Base-by-base conservation (phyloP, 2,888 invertebrate species). In the Hirtodrosophila cameraria region DNA sequence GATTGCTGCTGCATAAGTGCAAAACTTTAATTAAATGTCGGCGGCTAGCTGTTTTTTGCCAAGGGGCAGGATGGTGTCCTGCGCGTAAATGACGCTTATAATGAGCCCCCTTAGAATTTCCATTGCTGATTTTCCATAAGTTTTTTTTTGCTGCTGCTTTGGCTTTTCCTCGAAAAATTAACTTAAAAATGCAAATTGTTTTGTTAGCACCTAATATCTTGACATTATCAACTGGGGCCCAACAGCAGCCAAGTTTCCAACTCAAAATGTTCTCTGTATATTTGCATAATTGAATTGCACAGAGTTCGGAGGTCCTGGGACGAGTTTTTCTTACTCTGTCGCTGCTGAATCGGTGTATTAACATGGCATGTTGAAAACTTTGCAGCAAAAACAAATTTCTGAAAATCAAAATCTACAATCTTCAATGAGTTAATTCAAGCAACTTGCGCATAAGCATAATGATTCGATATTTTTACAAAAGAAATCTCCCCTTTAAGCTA, bases 161-260 rank as follows among this genome's bases (percentile, higher is more conserved):
- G n/a, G n/a, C n/a, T n/a, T n/a, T n/a, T n/a, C n/a, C 38, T 28
- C 49, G 71, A 72, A 33, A 77, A 83, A 88, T 87, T 84, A 80
- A 79, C 82, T 88, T 88, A 87, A 89, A 80, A 86, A 89, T 89
- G 90, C 83, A 89, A 89, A 89, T 89, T 89, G 89, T 89, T 89
- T 89, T 89, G 89, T 88, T 89, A 89, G 88, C 88, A 89, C 89
- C 89, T 89, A 87, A 86, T 89, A 87, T 89, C 65, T 81, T 57
- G 59, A 70, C 70, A 88, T 88, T 71, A 77, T 63, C 78, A 62
- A 52, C 36, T 42, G 33, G 61, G 35, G 49, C 38, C 30, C 16
- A 18, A 13, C 33, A 33, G 36, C 42, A 53, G 36, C 30, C 58
- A 49, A 53, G 52, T 61, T 63, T 57, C 18, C 42, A 60, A 15